Evolutionary conservation across 2,888 invertebrate genomes (phyloP).

Genomic region (Tenthredo distinguenda): DNA sequence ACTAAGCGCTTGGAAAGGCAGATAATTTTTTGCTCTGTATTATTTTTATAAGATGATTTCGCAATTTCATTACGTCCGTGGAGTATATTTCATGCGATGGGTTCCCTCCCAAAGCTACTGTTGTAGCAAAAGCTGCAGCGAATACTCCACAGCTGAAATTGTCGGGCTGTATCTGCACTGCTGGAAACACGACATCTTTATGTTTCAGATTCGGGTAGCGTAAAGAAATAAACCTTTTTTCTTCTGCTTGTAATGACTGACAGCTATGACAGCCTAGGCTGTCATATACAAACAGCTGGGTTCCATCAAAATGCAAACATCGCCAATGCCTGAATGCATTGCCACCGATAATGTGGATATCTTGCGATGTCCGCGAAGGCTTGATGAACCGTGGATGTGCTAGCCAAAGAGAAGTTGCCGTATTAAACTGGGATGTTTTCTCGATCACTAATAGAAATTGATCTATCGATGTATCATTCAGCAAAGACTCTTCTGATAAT

Average conservation of each 20-base stretch:
- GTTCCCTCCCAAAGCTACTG: conserved; percentile 5
- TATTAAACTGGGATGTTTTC: background rate
- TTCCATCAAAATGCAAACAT: conserved; percentile 10
- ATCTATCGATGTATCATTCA: conserved; percentile 25
- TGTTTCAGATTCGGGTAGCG: background rate
- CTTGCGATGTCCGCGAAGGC: background rate
- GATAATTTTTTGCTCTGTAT: background rate
- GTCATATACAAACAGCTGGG: background rate
- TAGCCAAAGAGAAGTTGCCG: conserved; percentile 23
- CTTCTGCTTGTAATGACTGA: background rate
- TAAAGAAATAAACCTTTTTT: conserved; percentile 7
- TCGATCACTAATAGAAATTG: background rate
- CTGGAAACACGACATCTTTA: background rate
- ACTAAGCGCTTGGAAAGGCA: background rate
- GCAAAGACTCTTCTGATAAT: background rate
- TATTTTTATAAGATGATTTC: background rate
- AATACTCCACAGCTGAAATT: conserved; percentile 13
- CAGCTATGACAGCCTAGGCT: no score
- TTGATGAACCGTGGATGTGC: background rate
- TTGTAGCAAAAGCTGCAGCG: conserved; percentile 34
- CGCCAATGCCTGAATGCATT: conserved; percentile 30
- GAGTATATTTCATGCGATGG: background rate
- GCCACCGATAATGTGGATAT: conserved; percentile 25
- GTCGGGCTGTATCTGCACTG: background rate
- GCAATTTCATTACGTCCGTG: background rate